Percentiles rank a stretch among this genome's conserved stretches.
phyloP scores from a whole-genome alignment of 2,888 invertebrate genomes.

The Eristalis intricaria region DNA sequence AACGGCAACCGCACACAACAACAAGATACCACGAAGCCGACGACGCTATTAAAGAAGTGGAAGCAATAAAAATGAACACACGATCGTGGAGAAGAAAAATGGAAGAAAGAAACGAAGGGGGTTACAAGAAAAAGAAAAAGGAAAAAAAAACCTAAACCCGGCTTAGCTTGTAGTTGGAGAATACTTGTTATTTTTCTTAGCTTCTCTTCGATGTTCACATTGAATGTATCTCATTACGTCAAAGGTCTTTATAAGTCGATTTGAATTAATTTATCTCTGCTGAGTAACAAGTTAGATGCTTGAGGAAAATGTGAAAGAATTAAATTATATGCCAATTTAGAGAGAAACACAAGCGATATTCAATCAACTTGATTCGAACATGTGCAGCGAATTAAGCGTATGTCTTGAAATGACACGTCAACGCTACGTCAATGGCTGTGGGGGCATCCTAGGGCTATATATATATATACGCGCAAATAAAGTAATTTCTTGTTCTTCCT shows the following conservation, averaged over 20 bases:
- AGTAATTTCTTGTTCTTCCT: not conserved
- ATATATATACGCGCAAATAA: not conserved
- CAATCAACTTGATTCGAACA: not conserved
- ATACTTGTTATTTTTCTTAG: conserved; percentile 42
- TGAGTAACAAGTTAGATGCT: not conserved
- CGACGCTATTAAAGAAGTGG: conserved; percentile 7
- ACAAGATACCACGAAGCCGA: not conserved
- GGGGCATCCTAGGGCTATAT: not conserved
- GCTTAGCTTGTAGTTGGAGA: conserved; percentile 16
- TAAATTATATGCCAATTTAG: conserved; percentile 8
- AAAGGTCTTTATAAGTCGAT: conserved; percentile 36
- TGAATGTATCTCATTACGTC: conserved; percentile 24
- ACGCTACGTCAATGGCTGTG: not conserved
- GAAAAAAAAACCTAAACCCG: not conserved
- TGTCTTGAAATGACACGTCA: not conserved
- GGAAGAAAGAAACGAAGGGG: not conserved
- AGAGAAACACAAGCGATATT: not conserved
- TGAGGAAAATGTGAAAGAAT: not conserved
- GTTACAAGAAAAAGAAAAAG: not conserved
- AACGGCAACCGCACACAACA: conserved; percentile 16
- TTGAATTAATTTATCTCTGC: conserved; percentile 27
- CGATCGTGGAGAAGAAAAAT: conserved; percentile 6
- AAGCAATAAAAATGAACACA: conserved; percentile 20
- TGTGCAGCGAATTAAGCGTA: not conserved
- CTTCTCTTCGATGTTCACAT: conserved; percentile 9